Conservation (phyloP, 2,888 invertebrate species). For the Dicyrtomina minuta region DNA sequence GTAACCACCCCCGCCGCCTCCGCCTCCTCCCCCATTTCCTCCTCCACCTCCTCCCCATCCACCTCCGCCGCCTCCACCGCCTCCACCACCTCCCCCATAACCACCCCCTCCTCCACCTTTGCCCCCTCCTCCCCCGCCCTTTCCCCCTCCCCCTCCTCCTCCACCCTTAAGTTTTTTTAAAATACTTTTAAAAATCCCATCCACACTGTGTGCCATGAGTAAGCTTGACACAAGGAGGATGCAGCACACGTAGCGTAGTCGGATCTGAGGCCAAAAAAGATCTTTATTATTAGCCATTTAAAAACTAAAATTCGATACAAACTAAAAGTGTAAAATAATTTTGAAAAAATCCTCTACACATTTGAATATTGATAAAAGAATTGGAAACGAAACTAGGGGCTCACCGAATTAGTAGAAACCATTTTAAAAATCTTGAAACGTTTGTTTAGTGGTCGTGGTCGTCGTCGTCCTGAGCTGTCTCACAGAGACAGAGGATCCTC, state of each 20-base stretch:
- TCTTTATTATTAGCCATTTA: no score
- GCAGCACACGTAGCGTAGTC: constrained; percentile 1
- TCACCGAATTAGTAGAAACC: no score
- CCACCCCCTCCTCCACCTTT: constrained; percentile 6
- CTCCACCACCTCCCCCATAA: neutral
- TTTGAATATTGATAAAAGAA: no score
- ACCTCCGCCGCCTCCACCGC: constrained; percentile 1
- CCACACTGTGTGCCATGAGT: constrained; percentile 7
- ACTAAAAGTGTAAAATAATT: no score
- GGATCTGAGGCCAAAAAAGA: no score
- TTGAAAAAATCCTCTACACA: no score
- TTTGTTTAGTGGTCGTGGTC: no score
- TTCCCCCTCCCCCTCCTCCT: constrained; percentile 2
- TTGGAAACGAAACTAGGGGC: no score
- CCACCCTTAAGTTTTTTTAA: constrained; percentile 13
- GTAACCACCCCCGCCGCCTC: neutral
- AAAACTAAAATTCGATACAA: no score
- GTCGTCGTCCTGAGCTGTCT: no score
- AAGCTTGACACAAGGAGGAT: constrained; percentile 8
- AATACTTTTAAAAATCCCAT: constrained; percentile 23
- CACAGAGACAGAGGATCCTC: no score
- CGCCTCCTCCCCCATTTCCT: neutral
- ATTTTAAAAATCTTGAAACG: no score
- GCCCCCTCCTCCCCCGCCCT: neutral
- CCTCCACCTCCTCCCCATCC: neutral